Evolutionary conservation across 2,888 invertebrate species (phyloP).

Genomic region (Phaedon cochleariae): DNA sequence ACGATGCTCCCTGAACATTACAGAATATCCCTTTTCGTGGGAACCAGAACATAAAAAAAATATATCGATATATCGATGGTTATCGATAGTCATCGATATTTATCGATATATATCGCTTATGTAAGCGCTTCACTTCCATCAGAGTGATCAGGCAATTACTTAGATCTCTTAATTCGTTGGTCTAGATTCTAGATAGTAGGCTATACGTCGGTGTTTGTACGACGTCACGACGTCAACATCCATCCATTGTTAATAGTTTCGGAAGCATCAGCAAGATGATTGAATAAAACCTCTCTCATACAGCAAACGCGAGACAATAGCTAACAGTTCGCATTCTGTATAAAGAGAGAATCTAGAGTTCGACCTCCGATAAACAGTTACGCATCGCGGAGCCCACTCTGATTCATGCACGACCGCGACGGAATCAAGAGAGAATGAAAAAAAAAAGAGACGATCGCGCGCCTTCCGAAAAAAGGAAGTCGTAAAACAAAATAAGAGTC

Average conservation of each 20-base stretch:
- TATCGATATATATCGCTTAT: too few relatives aligned
- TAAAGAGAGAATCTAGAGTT: slow-evolving; percentile 30
- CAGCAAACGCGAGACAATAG: slow-evolving; percentile 17
- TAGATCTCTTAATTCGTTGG: too few relatives aligned
- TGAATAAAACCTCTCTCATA: neutral
- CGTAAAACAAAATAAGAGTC: slow-evolving; percentile 44
- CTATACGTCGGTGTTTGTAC: too few relatives aligned
- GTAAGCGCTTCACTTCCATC: too few relatives aligned
- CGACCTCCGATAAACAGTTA: slow-evolving; percentile 44
- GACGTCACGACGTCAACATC: neutral
- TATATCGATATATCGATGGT: too few relatives aligned
- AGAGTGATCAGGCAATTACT: too few relatives aligned
- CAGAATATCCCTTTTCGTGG: too few relatives aligned
- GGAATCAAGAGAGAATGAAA: slow-evolving; percentile 23
- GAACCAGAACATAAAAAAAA: too few relatives aligned
- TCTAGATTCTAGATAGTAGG: too few relatives aligned
- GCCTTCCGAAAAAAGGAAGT: slow-evolving; percentile 46
- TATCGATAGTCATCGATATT: too few relatives aligned
- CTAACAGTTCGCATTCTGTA: neutral
- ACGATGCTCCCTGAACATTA: too few relatives aligned
- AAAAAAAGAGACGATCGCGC: slow-evolving; percentile 38
- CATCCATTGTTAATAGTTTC: neutral
- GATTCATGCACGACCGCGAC: slow-evolving; percentile 44
- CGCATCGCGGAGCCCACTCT: slow-evolving; percentile 42
- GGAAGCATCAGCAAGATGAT: neutral